phyloP scores from a whole-genome alignment of 2,113 vertebrate species.

The Lutjanus erythropterus region DNA sequence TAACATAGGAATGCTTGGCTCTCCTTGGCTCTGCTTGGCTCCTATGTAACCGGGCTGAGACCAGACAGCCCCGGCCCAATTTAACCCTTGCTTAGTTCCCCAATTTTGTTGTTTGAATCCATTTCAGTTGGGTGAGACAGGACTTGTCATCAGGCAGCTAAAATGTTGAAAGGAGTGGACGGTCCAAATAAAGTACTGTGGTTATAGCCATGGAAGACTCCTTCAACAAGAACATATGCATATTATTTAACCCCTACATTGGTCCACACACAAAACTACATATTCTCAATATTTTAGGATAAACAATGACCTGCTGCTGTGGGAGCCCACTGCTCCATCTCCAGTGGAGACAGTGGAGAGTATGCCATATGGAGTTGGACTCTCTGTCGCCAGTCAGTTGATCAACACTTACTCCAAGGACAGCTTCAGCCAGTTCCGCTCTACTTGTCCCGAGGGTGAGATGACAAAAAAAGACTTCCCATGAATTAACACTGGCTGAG shows the following conservation, averaged over 20 bases:
- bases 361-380: constrained; percentile 94
- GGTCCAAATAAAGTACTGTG: background rate
- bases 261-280: background rate
- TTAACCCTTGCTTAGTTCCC: no score
- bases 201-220: background rate
- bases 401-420: constrained; percentile 97
- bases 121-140: no score
- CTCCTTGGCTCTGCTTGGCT: no score
- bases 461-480: background rate
- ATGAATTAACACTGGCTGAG: background rate
- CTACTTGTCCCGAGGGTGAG: constrained; percentile 92
- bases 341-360: constrained; percentile 97
- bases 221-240: background rate
- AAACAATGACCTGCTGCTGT: constrained; percentile 96
- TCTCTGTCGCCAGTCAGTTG: constrained; percentile 97
- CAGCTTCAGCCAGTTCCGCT: constrained; percentile 93
- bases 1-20: no score
- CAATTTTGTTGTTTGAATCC: no score
- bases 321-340: constrained; percentile 98
- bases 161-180: background rate
- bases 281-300: constrained; percentile 87
- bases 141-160: background rate
- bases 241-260: background rate
- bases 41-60: no score
- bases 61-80: no score